Conservation (phyloP, 2,113 vertebrate species). For the Benitochromis conjunctus region DNA sequence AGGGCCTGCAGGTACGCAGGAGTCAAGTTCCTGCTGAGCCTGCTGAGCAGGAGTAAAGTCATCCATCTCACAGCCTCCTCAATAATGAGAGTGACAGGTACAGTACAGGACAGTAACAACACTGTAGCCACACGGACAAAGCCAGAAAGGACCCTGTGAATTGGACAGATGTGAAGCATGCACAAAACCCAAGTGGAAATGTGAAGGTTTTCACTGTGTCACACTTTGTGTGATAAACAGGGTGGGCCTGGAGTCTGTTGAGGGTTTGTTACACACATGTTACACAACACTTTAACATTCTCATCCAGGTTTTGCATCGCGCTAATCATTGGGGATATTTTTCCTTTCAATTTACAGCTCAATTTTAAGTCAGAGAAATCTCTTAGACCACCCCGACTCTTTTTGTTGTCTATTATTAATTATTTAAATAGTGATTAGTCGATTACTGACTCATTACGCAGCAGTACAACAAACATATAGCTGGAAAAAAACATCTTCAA, state of each 20-base stretch:
- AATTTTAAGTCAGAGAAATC: background rate
- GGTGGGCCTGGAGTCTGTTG: background rate
- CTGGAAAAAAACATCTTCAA: background rate
- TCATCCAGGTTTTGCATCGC: no score
- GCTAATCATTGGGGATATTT: background rate
- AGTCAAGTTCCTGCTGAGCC: slow-evolving; percentile 53
- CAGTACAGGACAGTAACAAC: background rate
- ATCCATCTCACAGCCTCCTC: slow-evolving; percentile 24
- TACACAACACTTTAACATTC: background rate
- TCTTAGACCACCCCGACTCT: background rate
- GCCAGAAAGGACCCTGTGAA: background rate
- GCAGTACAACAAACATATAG: background rate
- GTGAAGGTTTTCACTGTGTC: background rate
- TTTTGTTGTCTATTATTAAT: background rate
- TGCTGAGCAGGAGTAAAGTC: slow-evolving; percentile 29
- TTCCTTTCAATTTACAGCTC: background rate
- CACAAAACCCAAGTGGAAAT: background rate
- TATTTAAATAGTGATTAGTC: background rate
- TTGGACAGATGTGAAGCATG: background rate
- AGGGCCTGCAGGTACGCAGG: background rate
- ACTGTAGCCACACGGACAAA: background rate
- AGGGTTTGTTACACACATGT: background rate
- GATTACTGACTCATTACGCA: background rate
- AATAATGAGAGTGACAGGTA: slow-evolving; percentile 39
- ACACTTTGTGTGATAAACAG: background rate